Conservation (phyloP, 1,140 invertebrate species). For the Oppia nitens region DNA sequence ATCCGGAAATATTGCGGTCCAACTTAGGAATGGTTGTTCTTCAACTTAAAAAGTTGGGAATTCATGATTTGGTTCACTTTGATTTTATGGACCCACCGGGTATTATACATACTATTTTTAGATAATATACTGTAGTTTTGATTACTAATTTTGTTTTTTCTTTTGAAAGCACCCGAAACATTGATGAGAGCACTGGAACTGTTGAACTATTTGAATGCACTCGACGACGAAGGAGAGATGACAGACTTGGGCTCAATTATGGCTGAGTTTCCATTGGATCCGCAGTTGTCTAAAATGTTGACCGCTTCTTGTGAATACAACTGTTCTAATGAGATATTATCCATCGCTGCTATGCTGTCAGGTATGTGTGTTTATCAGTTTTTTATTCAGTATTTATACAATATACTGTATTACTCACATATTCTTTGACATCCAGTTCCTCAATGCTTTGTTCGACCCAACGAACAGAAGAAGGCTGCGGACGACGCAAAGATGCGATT, state of each 20-base stretch:
- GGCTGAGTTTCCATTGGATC: slow-evolving; percentile 98
- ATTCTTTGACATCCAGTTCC: slow-evolving; percentile 49
- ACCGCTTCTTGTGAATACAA: slow-evolving; percentile 89
- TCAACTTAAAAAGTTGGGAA: slow-evolving; percentile 96
- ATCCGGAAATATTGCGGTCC: slow-evolving; percentile 92
- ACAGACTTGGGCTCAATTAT: slow-evolving; percentile 94
- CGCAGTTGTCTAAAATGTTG: slow-evolving; percentile 96
- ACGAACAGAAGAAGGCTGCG: slow-evolving; percentile 95
- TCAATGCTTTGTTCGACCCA: slow-evolving; percentile 97
- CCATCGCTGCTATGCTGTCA: slow-evolving; percentile 97
- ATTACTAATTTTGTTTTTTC: slow-evolving; percentile 14
- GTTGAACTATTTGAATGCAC: slow-evolving; percentile 86
- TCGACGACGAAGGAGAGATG: slow-evolving; percentile 89
- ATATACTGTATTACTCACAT: slow-evolving; percentile 18
- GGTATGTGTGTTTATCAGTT: slow-evolving; percentile 41
- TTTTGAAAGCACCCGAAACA: slow-evolving; percentile 75
- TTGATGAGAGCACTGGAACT: slow-evolving; percentile 97
- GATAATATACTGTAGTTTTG: slow-evolving; percentile 2
- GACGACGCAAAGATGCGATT: slow-evolving; percentile 99
- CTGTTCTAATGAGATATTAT: slow-evolving; percentile 98
- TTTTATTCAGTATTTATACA: slow-evolving; percentile 18
- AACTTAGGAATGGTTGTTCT: slow-evolving; percentile 93
- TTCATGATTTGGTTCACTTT: slow-evolving; percentile 98
- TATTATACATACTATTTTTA: slow-evolving; percentile 21
- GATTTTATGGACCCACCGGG: slow-evolving; percentile 99